Conservation (phyloP, 2,113 vertebrate species). For the Abramis brama region DNA sequence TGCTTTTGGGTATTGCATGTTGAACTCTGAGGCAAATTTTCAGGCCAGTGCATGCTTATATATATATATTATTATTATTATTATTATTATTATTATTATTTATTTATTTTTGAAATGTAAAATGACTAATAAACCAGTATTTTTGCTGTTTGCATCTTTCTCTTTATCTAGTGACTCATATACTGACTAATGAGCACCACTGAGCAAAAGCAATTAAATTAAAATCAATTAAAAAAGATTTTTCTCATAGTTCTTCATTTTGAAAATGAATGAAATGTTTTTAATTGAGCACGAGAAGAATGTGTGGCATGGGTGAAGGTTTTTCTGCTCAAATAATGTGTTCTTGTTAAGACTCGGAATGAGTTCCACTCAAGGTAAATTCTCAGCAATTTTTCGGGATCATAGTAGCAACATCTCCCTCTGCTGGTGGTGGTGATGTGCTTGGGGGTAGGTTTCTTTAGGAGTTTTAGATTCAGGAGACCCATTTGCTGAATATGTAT, state of each 20-base stretch:
- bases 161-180: conserved; percentile 5
- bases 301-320: conserved; percentile 1
- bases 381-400: neutral
- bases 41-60: too few species aligned
- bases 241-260: neutral
- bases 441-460: neutral
- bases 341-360: neutral
- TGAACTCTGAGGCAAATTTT: neutral
- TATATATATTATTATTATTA: too few species aligned
- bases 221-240: too few species aligned
- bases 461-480: neutral
- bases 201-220: neutral
- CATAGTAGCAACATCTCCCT: conserved; percentile 38
- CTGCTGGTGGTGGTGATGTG: conserved; percentile 39
- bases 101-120: too few species aligned
- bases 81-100: too few species aligned
- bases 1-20: neutral
- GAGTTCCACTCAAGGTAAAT: neutral
- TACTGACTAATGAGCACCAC: neutral
- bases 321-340: neutral
- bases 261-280: neutral
- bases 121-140: neutral
- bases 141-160: neutral
- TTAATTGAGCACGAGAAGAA: conserved; percentile 5
- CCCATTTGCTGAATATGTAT: too few species aligned